Conservation (phyloP, 2,797 vertebrate genomes). For the Megalops cyprinoides region DNA sequence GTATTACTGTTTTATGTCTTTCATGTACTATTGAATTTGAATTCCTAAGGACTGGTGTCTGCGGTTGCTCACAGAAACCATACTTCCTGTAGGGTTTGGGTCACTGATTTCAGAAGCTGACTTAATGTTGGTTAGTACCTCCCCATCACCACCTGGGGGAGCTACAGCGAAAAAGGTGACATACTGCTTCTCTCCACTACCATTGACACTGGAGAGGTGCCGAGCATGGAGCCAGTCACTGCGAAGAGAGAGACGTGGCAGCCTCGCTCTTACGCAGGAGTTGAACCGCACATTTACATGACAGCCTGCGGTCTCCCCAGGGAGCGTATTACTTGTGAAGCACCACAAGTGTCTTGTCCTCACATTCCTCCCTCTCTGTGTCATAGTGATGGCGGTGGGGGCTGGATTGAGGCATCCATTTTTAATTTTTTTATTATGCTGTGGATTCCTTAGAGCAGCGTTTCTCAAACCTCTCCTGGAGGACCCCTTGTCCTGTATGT, state of each 20-base stretch:
- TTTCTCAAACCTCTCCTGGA: no score
- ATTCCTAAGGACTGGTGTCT: no score
- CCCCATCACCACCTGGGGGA: not conserved
- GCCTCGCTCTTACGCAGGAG: not conserved
- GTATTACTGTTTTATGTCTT: no score
- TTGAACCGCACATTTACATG: not conserved
- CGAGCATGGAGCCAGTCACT: constrained; percentile 25
- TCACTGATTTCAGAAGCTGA: no score
- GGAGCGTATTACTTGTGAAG: not conserved
- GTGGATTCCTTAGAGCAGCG: not conserved
- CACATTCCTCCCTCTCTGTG: constrained; percentile 33
- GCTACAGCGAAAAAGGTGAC: constrained; percentile 43
- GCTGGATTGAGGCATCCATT: constrained; percentile 66
- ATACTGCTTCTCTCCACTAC: constrained; percentile 48
- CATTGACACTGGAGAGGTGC: constrained; percentile 19
- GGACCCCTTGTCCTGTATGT: no score
- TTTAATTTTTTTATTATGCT: constrained; percentile 55
- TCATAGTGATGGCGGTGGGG: not conserved
- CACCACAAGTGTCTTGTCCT: constrained; percentile 36
- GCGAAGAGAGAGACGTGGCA: no score
- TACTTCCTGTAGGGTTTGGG: no score
- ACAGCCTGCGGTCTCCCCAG: constrained; percentile 6
- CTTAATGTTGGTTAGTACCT: no score
- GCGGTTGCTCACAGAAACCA: no score
- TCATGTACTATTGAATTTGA: no score